These are phyloP conservation scores for Centropus unirufus DNA, from an alignment of 2,113 vertebrate species.

Conservation along the genomic window DNA sequence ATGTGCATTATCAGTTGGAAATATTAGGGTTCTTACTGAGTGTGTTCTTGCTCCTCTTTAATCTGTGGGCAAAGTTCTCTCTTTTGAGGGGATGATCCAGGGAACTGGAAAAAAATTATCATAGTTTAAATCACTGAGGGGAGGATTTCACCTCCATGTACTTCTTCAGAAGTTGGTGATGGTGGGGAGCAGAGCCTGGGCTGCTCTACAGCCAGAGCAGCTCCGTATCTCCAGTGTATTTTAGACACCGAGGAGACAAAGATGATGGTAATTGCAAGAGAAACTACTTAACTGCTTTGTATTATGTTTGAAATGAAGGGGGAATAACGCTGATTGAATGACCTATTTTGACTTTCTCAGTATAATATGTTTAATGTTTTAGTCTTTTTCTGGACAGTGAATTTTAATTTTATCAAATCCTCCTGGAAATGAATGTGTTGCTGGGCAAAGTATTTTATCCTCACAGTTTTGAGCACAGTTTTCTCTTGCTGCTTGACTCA, in stretches of 20 bases:
- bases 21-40: background rate
- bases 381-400: constrained; percentile 39
- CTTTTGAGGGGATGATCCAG: background rate
- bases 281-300: constrained; percentile 54
- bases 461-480: background rate
- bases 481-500: rapidly evolving
- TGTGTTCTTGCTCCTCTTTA: rapidly evolving
- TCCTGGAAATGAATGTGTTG: constrained; percentile 26
- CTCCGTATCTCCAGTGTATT: background rate
- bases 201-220: background rate
- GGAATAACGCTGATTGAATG: constrained; percentile 46
- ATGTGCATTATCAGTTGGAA: background rate
- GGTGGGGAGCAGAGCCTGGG: background rate
- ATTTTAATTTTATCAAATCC: constrained; percentile 50
- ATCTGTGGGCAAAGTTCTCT: background rate
- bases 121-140: background rate
- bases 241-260: constrained; percentile 30
- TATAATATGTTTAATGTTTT: constrained; percentile 32
- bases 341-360: constrained; percentile 68
- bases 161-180: background rate
- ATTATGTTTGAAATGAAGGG: constrained; percentile 46
- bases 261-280: constrained; percentile 59
- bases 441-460: constrained; percentile 23
- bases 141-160: background rate
- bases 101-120: background rate